Base-by-base conservation (phyloP, 2,888 invertebrate genomes). In the Oscheius sp. region DNA sequence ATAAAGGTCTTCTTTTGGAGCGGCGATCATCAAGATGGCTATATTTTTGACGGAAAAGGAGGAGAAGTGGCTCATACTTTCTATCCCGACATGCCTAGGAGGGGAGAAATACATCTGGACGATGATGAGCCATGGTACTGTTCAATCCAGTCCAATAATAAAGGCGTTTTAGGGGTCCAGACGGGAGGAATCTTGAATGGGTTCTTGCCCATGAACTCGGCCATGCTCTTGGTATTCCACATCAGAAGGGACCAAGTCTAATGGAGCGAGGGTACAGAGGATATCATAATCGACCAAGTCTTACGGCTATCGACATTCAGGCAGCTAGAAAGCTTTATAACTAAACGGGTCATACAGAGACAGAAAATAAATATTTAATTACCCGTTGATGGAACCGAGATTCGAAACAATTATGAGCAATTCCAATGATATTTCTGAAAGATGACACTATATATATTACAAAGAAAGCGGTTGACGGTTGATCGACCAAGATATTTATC, bases 161-260 rank as follows among this genome's bases (percentile, higher is more conserved):
- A 57, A 57, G 6, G 9, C 12, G 41, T 36, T 57, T n/a, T 54
- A 73, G 73, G 73, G 68, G 61, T 14, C 75, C 75, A 1, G 66
- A 67, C 28, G 88, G 88, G 36, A 85, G 86, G 1, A 87, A 88
- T 72, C 81, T 88, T 22, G 84, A 87, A 56, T 87, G 87, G 81
- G 88, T 88, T 63, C 93, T 94, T 1, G 94, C 94, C 12, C 96
- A 96, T 87, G 96, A 96, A 88, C 94, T 96, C 81, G 95, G 95
- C 0, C 96, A 97, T 87, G 94, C 95, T 0, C 88, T 97, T 56
- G 97, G 97, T 22, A 89, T 97, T 32, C 94, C 94, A 44, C 96
- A 97, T 61, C 65, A 65, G 17, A 64, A 64, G 1, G 51, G 59
- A 6, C 68, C 68, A 9, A 49, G 67, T 5, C 47, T 71, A 12